These are phyloP conservation scores for Melopsittacus undulatus DNA, from an alignment of 2,797 vertebrate genomes.

Conservation along the genomic window DNA sequence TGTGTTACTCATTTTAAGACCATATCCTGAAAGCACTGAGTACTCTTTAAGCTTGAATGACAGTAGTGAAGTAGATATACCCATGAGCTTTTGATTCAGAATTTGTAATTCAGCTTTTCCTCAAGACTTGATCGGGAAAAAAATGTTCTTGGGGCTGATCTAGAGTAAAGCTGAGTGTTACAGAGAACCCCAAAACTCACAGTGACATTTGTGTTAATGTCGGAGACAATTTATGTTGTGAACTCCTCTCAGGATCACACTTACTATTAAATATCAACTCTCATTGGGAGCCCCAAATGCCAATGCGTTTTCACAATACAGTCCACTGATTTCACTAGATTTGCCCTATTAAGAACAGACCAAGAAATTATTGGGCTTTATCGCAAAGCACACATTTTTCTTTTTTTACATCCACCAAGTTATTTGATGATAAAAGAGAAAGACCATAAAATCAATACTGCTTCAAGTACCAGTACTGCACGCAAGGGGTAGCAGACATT, in stretches of 20 bases:
- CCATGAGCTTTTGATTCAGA: neutral
- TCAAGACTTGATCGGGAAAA: neutral
- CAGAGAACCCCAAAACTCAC: neutral
- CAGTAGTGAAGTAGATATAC: neutral
- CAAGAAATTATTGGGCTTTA: neutral
- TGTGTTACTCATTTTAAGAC: neutral
- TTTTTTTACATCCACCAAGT: neutral
- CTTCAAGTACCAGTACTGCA: neutral
- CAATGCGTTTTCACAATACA: neutral
- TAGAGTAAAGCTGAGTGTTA: neutral
- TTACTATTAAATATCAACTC: neutral
- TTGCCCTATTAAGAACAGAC: neutral
- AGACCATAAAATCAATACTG: neutral
- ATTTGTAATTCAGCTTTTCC: neutral
- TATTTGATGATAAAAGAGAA: neutral
- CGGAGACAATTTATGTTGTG: neutral
- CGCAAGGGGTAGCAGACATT: neutral
- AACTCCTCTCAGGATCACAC: neutral
- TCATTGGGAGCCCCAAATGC: neutral
- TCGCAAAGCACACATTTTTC: neutral
- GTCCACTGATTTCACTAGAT: neutral
- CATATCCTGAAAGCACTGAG: neutral
- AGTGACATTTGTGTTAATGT: neutral
- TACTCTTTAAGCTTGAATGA: neutral
- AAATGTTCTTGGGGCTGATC: neutral